A percentile compares a stretch with the other conserved stretches of the same genome.
Conservation (phyloP, 2,888 invertebrate genomes). For the Amphiduros pacificus region DNA sequence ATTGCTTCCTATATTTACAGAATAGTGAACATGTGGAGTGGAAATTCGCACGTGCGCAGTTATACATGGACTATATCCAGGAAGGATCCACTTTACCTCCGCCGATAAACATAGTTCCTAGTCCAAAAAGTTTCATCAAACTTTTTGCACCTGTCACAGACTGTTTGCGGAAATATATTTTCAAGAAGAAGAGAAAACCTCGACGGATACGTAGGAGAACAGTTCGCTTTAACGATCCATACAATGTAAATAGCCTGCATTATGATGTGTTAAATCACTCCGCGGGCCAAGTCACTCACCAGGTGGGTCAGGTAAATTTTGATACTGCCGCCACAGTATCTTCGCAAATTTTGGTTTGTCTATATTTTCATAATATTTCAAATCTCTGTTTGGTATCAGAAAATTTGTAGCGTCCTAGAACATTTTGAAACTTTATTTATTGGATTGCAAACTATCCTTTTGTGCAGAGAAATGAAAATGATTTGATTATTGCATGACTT, state of each 20-base stretch:
- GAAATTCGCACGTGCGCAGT: slow-evolving; percentile 54
- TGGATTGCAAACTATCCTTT: no score
- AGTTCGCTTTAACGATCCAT: background rate
- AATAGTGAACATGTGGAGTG: slow-evolving; percentile 54
- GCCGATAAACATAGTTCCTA: slow-evolving; percentile 52
- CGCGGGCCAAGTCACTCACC: background rate
- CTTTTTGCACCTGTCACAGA: slow-evolving; percentile 7
- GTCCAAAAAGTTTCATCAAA: slow-evolving; percentile 13
- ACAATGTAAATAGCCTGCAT: slow-evolving; percentile 16
- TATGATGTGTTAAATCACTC: slow-evolving; percentile 16
- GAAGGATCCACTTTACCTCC: slow-evolving; percentile 63
- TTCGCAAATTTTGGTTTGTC: background rate
- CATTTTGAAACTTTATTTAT: no score
- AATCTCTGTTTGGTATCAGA: no score
- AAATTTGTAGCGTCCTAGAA: no score
- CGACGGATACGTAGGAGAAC: background rate
- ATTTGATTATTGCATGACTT: no score
- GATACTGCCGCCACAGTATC: background rate
- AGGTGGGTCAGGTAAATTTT: background rate
- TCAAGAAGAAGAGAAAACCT: background rate
- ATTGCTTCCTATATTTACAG: slow-evolving; percentile 30
- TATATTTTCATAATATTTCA: background rate
- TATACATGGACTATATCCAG: slow-evolving; percentile 61
- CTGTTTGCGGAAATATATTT: slow-evolving; percentile 5
- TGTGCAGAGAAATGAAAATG: no score